Conservation (phyloP, 23 tunicate genomes). For the Diplosoma virens region DNA sequence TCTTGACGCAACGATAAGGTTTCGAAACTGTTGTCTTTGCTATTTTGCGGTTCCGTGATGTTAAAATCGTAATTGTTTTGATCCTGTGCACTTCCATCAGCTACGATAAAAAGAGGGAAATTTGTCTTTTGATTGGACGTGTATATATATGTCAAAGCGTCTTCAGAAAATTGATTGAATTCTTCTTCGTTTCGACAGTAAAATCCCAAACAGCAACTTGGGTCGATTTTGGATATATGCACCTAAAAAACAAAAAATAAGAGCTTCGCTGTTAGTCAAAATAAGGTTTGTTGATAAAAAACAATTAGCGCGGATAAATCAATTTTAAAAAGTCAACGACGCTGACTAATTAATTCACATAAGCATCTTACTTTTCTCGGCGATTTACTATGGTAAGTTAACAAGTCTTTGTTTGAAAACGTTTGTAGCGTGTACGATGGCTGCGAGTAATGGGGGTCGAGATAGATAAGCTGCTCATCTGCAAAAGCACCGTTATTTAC, state of each 20-base stretch:
- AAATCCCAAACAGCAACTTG: conserved; percentile 88
- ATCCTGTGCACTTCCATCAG: conserved; percentile 59
- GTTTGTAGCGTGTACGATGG: conserved; percentile 44
- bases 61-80: conserved; percentile 11
- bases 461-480: conserved; percentile 62
- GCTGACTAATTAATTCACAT: background rate
- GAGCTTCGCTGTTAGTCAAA: too few relatives aligned
- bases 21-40: background rate
- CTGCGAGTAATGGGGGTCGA: conserved; percentile 93
- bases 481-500: too few relatives aligned
- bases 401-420: conserved; percentile 40
- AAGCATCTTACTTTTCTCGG: conserved; percentile 73
- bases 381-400: conserved; percentile 43
- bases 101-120: conserved; percentile 56
- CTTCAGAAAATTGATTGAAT: conserved; percentile 35
- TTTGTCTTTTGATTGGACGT: conserved; percentile 39
- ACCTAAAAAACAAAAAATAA: conserved; percentile 38
- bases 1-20: too few relatives aligned
- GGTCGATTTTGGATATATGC: conserved; percentile 58
- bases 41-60: background rate
- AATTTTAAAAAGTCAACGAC: too few relatives aligned
- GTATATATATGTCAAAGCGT: conserved; percentile 20
- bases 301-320: too few relatives aligned
- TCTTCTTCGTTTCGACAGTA: conserved; percentile 70
- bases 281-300: too few relatives aligned